Conservation (phyloP, 2,113 vertebrate genomes). For the Trachemys scripta region DNA sequence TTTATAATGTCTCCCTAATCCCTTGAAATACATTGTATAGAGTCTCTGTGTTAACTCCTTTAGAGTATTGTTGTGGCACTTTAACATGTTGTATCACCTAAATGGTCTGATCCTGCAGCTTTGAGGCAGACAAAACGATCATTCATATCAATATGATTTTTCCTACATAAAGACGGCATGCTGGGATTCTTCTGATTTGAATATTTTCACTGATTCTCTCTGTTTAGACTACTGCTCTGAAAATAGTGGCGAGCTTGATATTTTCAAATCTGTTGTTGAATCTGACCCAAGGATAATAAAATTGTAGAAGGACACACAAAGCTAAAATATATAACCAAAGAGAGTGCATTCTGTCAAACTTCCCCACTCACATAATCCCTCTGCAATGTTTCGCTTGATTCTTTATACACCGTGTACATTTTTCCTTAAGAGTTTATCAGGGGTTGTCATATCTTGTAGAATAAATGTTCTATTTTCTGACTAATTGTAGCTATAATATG, state of each 20-base stretch:
- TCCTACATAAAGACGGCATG: not conserved
- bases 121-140: not conserved
- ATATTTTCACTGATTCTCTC: not conserved
- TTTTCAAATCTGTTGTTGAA: conserved; percentile 5
- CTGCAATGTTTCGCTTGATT: not conserved
- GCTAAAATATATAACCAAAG: conserved; percentile 1
- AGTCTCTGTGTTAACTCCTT: not conserved
- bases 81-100: not conserved
- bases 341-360: not conserved
- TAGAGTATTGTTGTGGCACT: not conserved
- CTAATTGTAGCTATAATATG: not conserved
- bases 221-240: not conserved
- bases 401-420: not conserved
- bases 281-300: conserved; percentile 27
- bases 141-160: not conserved
- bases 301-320: conserved; percentile 4
- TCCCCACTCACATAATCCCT: not conserved
- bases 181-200: not conserved
- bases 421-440: not conserved
- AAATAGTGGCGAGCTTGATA: not conserved
- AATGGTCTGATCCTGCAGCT: not conserved
- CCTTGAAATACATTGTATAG: not conserved
- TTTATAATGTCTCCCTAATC: not conserved
- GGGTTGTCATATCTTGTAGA: not conserved
- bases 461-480: not conserved